Percentiles rank a stretch among this genome's conserved stretches.
phyloP scores from a whole-genome alignment of 2,888 invertebrate species.

The Pammene fasciana region DNA sequence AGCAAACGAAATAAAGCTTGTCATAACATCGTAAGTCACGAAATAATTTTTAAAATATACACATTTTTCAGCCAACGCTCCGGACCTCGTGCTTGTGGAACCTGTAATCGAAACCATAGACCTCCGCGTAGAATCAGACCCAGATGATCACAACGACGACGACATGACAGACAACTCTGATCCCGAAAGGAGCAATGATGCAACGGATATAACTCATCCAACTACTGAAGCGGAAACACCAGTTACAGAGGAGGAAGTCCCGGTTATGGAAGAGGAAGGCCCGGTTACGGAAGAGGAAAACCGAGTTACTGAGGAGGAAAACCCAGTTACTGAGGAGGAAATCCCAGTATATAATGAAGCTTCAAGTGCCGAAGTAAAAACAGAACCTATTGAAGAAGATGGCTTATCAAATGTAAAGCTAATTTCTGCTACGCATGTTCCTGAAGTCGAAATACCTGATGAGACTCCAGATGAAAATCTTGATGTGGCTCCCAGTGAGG shows the following conservation, averaged over 20 bases:
- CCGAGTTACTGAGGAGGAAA: conserved; percentile 14
- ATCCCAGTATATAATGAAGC: conserved; percentile 14
- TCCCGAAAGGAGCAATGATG: conserved; percentile 41
- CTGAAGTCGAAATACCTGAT: conserved; percentile 32
- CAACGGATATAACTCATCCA: conserved; percentile 16
- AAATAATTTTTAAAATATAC: neutral
- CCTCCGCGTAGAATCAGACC: conserved; percentile 57
- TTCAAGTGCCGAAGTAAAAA: conserved; percentile 34
- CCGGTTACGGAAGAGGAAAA: conserved; percentile 37
- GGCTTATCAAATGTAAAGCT: conserved; percentile 46
- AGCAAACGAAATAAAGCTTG: no score
- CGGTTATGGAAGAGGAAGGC: conserved; percentile 30
- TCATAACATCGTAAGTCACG: no score
- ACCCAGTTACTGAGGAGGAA: conserved; percentile 17
- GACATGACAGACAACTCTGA: conserved; percentile 20
- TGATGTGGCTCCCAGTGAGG: neutral
- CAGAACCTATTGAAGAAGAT: conserved; percentile 44
- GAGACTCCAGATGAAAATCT: conserved; percentile 11
- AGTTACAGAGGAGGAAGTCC: neutral
- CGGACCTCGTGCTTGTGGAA: conserved; percentile 64
- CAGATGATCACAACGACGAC: conserved; percentile 45
- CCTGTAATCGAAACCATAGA: conserved; percentile 67
- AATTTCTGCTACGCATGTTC: conserved; percentile 42
- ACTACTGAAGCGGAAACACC: conserved; percentile 40
- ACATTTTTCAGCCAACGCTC: conserved; percentile 53